Evolutionary conservation across 2,113 vertebrate species (phyloP), one percentile per base, ranked within the genome.

Genomic region (Coptodon rendalli): DNA sequence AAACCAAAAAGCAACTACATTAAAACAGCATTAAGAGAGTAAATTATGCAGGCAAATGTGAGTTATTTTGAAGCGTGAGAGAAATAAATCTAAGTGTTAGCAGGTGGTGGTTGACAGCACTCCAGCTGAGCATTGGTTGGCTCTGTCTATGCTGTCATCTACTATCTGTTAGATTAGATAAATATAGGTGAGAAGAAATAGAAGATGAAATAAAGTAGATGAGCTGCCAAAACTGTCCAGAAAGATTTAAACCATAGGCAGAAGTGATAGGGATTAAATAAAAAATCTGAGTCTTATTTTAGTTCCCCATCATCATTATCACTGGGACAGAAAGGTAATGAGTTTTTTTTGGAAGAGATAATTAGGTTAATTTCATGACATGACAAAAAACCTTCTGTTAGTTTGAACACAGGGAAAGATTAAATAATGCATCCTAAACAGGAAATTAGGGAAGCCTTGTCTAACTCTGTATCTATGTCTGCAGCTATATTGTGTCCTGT

Each of bases 131-230:
- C 27, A 45, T 2, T 29, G 2, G 31, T 79, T 85, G 54, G 34
- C 76, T 10, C 61, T 52, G 73, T 78, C 73, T 38, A 34, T 3
- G 6, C 80, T 68, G 56, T 90, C 83, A 87, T 83, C 68, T 8
- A 1, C 43, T 52, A 56, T 68, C 59, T 40, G 31, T 52, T 78
- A 38, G 54, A 16, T 24, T 38, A 36, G 53, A 92, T 84, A 88
- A 89, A 90, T 80, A 89, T 29, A 86, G 86, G 86, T 78, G 40
- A 85, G 45, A 89, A 53, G 43, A 88, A 85, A 83, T 4, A 9
- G 17, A 83, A 81, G 54, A 85, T 87, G 38, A 87, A 84, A 54
- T 66, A 22, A 81, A 48, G 83, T 9, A 71, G 71, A 87, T 31
- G 38, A 86, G 59, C 27, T 84, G 40, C 36, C 56, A 87, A 13